Base-by-base conservation (phyloP, 2,113 vertebrate species). In the Anas platyrhynchos region DNA sequence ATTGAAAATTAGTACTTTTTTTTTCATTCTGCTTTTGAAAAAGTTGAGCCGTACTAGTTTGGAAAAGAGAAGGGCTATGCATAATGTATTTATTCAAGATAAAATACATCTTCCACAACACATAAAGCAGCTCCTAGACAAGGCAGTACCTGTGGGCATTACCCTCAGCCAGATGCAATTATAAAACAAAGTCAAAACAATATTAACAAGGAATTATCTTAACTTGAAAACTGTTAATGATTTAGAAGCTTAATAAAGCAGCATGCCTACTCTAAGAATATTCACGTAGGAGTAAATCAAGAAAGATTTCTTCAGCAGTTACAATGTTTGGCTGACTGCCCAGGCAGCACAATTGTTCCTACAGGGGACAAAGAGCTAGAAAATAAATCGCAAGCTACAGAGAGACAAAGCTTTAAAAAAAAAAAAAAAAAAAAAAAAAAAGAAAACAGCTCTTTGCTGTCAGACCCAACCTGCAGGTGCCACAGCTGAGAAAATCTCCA, bases 201-300 rank as follows among this genome's bases (percentile, higher is more conserved):
- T 91, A 88, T 72, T 93, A 95, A 91, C 61, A 86, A 86, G 34
- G 61, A 86, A 91, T 95, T 91, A 83, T 43, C 55, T 89, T 71
- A 56, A 82, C 41, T 59, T 41, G 59, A 91, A 66, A 86, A 87
- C n/a, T 84, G 71, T 93, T 91, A 94, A 93, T 95, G 93, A 95
- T 94, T 89, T 66, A 94, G 65, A 86, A 81, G 43, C 25, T 61
- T 91, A 94, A 93, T 88, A 89, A 92, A 96, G 75, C 89, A 91
- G 82, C 34, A 32, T 87, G 68, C 27, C 43, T 83, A 80, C 88
- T 89, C 36, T 46, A 68, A 83, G 89, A 94, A 83, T 89, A 95
- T 89, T 94, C 63, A 93, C 89, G 20, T 16, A 55, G 83, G 82
- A 93, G 72, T 95, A 96, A 94, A 94, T 94, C 75, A 93, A 31